Base-by-base conservation (phyloP, 2,888 invertebrate species). In the Microctonus hyperodae region DNA sequence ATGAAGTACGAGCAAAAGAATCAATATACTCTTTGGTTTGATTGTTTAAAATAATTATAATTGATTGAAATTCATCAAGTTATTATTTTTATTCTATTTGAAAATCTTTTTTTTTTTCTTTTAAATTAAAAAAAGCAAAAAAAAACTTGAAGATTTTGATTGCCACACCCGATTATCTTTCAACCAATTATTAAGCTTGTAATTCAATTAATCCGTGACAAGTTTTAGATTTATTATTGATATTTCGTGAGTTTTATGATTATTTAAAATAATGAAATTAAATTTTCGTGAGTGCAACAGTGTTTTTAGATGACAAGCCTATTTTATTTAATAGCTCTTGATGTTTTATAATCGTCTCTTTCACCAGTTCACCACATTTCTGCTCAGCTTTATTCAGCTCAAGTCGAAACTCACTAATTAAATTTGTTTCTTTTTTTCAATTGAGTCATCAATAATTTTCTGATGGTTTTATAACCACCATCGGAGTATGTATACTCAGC, bases 1-100 rank as follows among this genome's bases (percentile, higher is more conserved):
- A 76, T 10, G 23, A 72, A 0, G 73, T 79, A 68, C 76, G 77
- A 0, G 56, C 63, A 35, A 67, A 72, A 0, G 78, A 79, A 58
- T 67, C 74, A 1, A 60, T 44, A 0, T 53, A 74, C 48, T 73
- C 75, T 33, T 55, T 78, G 0, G 56, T 76, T 33, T 76, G 48
- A 70, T n/a, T 37, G 1, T 16, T 3, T 5, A 20, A 44, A 44
- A 16, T 16, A 1, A 44, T 16, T 44, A 16, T 16, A 44, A 5
- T 2, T 1, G 1, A 44, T 16, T 5, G 16, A 44, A 20, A 16
- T 16, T 44, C 4, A n/a, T 44, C 6, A 44, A 16, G 1, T 1
- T 1, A 7, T n/a, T 1, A 44, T 44, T 16, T 37, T 37, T n/a
- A 37, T 53, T 53, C 3, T 3, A 13, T 5, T 11, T 53, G 13